A percentile compares a stretch with the other conserved stretches of the same genome.
phyloP scores from a whole-genome alignment of 1,140 invertebrate species.

The Procambarus clarkii region DNA sequence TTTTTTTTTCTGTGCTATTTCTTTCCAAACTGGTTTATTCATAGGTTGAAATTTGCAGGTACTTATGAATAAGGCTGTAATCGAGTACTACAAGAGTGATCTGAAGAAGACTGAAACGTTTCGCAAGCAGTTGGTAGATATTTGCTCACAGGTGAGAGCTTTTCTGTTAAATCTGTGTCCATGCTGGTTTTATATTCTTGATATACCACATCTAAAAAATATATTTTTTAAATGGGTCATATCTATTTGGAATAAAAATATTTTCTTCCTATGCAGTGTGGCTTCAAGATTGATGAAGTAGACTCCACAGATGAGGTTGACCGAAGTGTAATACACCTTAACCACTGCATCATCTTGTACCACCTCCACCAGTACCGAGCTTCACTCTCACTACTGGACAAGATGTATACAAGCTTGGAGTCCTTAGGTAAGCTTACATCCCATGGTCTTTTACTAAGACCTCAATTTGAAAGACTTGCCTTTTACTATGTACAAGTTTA shows the following conservation, averaged over 20 bases:
- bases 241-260: not conserved
- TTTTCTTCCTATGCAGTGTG: slow-evolving; percentile 19
- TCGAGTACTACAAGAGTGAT: slow-evolving; percentile 64
- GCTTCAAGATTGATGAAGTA: slow-evolving; percentile 59
- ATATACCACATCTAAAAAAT: not conserved
- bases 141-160: slow-evolving; percentile 35
- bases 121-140: slow-evolving; percentile 55
- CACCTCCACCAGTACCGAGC: slow-evolving; percentile 62
- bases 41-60: slow-evolving; percentile 5
- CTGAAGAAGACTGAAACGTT: slow-evolving; percentile 59
- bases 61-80: slow-evolving; percentile 60
- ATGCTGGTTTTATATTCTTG: not conserved
- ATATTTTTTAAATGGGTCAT: not conserved
- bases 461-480: too few species aligned
- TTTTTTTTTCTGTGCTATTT: too few species aligned
- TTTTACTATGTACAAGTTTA: too few species aligned
- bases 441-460: too few species aligned
- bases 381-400: slow-evolving; percentile 47
- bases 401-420: slow-evolving; percentile 69
- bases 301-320: slow-evolving; percentile 60
- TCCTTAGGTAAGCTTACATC: slow-evolving; percentile 60
- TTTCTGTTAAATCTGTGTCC: not conserved
- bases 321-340: slow-evolving; percentile 56
- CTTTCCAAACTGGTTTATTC: too few species aligned
- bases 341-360: slow-evolving; percentile 49